Evolutionary conservation across 1,140 invertebrate species (phyloP), one percentile per base, ranked within the genome.

Genomic region (Drosophila ercepeae): DNA sequence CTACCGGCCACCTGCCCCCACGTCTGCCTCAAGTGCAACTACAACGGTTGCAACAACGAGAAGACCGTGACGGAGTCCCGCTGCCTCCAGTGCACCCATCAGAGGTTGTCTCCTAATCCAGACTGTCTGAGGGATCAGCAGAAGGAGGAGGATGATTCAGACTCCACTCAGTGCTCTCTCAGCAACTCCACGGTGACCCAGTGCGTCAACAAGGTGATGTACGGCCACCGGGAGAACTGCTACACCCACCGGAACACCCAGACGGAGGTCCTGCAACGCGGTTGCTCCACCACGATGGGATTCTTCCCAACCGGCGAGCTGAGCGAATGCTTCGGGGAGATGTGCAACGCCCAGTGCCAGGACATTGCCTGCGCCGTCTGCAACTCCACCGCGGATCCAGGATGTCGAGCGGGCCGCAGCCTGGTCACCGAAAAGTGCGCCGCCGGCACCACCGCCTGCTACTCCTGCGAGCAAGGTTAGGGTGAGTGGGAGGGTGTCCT

Each of bases 11-110:
- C 42, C 7, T 90, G 89, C 48, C 79, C 89, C 6, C 77, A 90
- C 13, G 70, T 89, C 1, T 90, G 89, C 58, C 64, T 89, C 16
- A 90, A 90, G 59, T 90, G 89, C 78, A 89, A 90, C 58, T 82
- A 77, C 45, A 86, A 89, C 21, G 89, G 83, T 4, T 90, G 89
- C 49, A 90, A 90, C 29, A 49, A 45, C 4, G 77, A 90, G 48
- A 42, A 29, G 1, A 90, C 78, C 0, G 65, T 90, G 18, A 69
- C 18, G 32, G 73, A 90, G 21, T 52, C 58, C 5, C 77, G 46
- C 8, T 90, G 89, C 13, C 52, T 90, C 0, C 61, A 82, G 39
- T 90, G 88, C 58, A 75, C 54, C 3, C 72, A 75, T 34, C 76
- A 60, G 27, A 55, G 59, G 0, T 13, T 61, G 2, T 19, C 67